Evolutionary conservation across 2,888 invertebrate species (phyloP), one percentile per base, ranked within the genome.

Genomic region (Caenorhabditis wallacei): DNA sequence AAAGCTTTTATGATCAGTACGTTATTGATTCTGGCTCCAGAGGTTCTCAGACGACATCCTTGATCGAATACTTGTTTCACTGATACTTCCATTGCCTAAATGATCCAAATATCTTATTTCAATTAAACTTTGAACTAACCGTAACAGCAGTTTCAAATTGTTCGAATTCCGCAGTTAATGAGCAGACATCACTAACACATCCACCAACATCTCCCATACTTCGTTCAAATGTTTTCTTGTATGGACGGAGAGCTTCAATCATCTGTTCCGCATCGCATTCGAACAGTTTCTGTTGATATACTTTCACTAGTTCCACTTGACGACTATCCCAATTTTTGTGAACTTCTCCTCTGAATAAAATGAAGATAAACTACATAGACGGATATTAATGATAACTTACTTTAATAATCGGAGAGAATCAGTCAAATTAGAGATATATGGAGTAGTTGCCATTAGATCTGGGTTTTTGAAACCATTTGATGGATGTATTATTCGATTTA

Each of bases 251-350:
- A 37, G 64, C 51, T 16, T 82, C 72, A 13, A 80, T 72, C 79
- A 85, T 80, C 56, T 84, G 97, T 92, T 97, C 97, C 89, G 97
- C 98, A 92, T 98, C 98, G 92, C 97, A 96, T 93, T 98, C 98
- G 92, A 98, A 97, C 59, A 98, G 94, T 64, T 97, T 94, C 89
- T 98, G 94, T 92, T 98, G 97, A 92, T 97, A 96, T 92, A 97
- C 97, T 93, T 98, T 97, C 92, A 98, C 97, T 85, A 98, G 94
- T 93, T 97, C 96, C 91, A 95, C 94, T 92, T 97, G 96, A 92
- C 97, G 97, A 90, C 96, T 95, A 92, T 97, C 96, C 98, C 98
- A 98, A 76, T 96, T 94, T 91, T 96, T 96, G 85, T 96, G 94
- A 61, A 98, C 94, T 92, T 97, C 96, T 92, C 96, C 96, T 91